These are phyloP conservation scores for Tipula unca DNA, from an alignment of 2,888 invertebrate species.

Conservation along the genomic window DNA sequence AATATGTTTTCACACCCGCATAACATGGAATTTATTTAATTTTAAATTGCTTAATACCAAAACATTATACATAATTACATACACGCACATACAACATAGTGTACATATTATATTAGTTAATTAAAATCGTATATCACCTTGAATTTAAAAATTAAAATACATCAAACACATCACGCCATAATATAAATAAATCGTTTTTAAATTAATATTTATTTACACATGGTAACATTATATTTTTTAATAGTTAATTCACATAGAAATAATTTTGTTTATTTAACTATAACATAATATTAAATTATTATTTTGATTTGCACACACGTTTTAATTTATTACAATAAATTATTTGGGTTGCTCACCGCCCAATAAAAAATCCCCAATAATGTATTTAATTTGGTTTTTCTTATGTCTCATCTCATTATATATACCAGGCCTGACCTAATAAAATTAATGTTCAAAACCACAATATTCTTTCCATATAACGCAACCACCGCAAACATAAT, in stretches of 20 bases:
- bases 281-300: not conserved
- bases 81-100: not conserved
- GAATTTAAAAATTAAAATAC: not conserved
- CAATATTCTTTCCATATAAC: not conserved
- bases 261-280: not conserved
- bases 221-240: not conserved
- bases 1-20: not conserved
- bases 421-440: not conserved
- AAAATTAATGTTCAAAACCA: not conserved
- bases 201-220: not conserved
- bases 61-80: not conserved
- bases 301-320: not conserved
- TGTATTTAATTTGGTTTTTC: not conserved
- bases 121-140: not conserved
- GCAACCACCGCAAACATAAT: not conserved
- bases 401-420: not conserved
- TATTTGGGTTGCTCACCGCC: not conserved
- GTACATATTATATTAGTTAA: not conserved
- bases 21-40: not conserved
- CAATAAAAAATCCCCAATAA: not conserved
- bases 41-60: not conserved
- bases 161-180: not conserved
- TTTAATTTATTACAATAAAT: not conserved
- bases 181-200: not conserved
- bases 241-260: not conserved